Percentiles rank a stretch among this genome's conserved stretches.
Evolutionary conservation across 2,888 invertebrate species (phyloP).

Genomic region (Trileptium ribeirensis): DNA sequence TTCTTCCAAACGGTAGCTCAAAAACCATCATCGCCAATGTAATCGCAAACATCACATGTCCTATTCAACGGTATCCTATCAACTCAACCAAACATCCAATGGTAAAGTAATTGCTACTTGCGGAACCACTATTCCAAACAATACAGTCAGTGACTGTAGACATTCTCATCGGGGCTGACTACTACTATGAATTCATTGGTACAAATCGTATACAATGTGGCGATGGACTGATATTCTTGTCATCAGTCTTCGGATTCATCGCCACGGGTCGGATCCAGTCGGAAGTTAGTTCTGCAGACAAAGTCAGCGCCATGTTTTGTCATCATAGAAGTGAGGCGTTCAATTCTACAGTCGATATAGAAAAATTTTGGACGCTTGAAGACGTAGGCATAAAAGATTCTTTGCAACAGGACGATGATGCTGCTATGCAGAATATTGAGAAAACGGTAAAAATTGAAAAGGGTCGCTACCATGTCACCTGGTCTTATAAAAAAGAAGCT

Average conservation of each 20-base stretch:
- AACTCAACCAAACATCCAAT: background rate
- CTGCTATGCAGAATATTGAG: background rate
- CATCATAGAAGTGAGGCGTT: background rate
- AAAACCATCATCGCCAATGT: background rate
- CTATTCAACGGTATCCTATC: background rate
- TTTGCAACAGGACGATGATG: background rate
- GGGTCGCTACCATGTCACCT: background rate
- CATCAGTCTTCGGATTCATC: conserved; percentile 1
- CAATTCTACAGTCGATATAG: background rate
- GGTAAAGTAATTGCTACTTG: background rate
- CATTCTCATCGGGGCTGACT: conserved; percentile 7
- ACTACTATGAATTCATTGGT: background rate
- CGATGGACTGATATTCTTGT: background rate
- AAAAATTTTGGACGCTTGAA: background rate
- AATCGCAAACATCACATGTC: background rate
- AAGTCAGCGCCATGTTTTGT: background rate
- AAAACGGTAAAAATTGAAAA: background rate
- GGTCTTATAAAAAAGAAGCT: background rate
- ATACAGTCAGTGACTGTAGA: background rate
- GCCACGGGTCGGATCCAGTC: background rate
- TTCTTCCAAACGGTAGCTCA: background rate
- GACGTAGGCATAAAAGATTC: background rate
- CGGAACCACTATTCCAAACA: background rate
- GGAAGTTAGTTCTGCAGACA: background rate
- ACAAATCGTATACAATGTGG: background rate